Evolutionary conservation across 1,140 invertebrate species (phyloP), one percentile per base, ranked within the genome.

Genomic region (Leptinotarsa lineolata): DNA sequence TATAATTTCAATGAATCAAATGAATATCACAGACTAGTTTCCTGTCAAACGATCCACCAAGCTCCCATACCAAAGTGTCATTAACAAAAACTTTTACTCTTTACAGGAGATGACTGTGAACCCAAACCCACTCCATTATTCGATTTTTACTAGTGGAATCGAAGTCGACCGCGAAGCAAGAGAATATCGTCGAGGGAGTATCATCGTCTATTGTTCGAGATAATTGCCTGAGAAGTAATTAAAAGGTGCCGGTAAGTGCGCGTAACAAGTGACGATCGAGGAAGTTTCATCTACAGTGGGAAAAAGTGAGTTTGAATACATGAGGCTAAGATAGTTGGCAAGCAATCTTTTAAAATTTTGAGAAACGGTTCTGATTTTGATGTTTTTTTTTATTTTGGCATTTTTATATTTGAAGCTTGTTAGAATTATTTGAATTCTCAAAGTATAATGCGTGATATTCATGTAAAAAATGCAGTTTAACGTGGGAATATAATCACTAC

Each of bases 71-170:
- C 48, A 54, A n/a, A 54, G 15, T 16, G 30, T 3, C 45, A 72
- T 54, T 21, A 64, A 39, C 22, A 30, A 54, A 54, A 65, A 74
- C 72, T 74, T 74, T 74, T 74, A 74, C 67, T 74, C 70, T 73
- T 74, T 74, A 63, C 72, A 74, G 72, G 68, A 74, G 67, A 64
- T 74, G 72, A 54, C 67, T 74, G 54, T 70, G 46, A 73, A 74
- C 60, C 59, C n/a, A 39, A 44, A 44, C 58, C 44, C 58, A 13
- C 59, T n/a, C 24, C 45, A 30, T 30, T 64, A 68, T 66, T 54
- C 67, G 22, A 68, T 21, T 68, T 54, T 68, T 45, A 48, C 67
- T n/a, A 5, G 48, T 54, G 6, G 48, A 54, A 63, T 63, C 39
- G 24, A 60, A 72, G 71, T 22, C 15, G 30, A 8, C 69, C 21